Conservation (phyloP, 1,140 invertebrate genomes). For the Drosophila trapezifrons region DNA sequence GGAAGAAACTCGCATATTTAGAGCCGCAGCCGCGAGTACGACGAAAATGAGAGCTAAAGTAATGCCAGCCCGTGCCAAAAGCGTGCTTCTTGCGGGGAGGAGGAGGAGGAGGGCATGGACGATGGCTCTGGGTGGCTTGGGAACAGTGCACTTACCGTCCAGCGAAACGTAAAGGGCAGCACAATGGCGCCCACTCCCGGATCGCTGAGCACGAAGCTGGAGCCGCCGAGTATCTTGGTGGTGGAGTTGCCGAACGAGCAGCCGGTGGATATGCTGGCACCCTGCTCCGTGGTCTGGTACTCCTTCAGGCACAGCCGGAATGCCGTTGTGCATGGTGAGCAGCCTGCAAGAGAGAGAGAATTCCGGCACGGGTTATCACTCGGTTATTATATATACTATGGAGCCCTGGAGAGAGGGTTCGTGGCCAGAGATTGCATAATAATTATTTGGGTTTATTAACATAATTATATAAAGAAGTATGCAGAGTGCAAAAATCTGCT, state of each 20-base stretch:
- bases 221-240: slow-evolving; percentile 92
- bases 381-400: neutral
- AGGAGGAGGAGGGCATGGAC: neutral
- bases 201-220: slow-evolving; percentile 93
- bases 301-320: slow-evolving; percentile 96
- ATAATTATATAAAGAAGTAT: neutral
- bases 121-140: neutral
- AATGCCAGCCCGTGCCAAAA: slow-evolving; percentile 70
- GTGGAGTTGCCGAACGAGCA: slow-evolving; percentile 96
- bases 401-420: slow-evolving; percentile 3
- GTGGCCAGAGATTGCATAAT: slow-evolving; percentile 39
- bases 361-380: slow-evolving; percentile 32
- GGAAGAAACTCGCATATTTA: slow-evolving; percentile 18
- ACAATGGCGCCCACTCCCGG: slow-evolving; percentile 90
- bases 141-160: slow-evolving; percentile 90
- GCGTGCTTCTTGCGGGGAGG: slow-evolving; percentile 46
- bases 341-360: slow-evolving; percentile 57
- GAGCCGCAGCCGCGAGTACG: slow-evolving; percentile 1
- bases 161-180: slow-evolving; percentile 94
- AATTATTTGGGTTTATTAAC: neutral
- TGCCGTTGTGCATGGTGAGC: slow-evolving; percentile 90
- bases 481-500: slow-evolving; percentile 31
- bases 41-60: slow-evolving; percentile 17
- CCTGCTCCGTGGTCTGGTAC: slow-evolving; percentile 91
- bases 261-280: slow-evolving; percentile 86